A percentile compares a stretch with the other conserved stretches of the same genome.
These are phyloP conservation scores for Illadopsis cleaveri DNA, from an alignment of 2,113 vertebrate genomes.

Conservation along the genomic window DNA sequence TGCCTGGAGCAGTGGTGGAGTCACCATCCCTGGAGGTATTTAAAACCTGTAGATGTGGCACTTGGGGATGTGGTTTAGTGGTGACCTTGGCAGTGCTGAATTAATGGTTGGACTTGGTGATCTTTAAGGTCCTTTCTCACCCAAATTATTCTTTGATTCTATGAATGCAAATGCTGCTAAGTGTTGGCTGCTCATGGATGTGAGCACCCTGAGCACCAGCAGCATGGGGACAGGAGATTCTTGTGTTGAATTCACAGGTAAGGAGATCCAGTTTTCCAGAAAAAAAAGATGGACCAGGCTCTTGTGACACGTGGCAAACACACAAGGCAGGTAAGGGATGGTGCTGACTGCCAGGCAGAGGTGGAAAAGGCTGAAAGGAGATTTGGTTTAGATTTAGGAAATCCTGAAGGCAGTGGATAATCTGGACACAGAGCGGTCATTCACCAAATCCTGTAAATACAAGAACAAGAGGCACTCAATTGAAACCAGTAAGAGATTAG, in stretches of 20 bases:
- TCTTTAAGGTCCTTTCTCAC: background rate
- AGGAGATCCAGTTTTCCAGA: background rate
- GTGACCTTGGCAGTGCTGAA: background rate
- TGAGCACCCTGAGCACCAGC: background rate
- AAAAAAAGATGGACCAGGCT: background rate
- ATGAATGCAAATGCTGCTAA: background rate
- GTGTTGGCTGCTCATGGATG: background rate
- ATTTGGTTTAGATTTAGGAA: background rate
- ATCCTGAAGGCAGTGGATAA: background rate
- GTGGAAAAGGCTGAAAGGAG: background rate
- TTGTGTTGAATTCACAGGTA: background rate
- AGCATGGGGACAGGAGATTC: background rate
- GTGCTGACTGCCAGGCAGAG: background rate
- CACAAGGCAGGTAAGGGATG: background rate
- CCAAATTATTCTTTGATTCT: background rate
- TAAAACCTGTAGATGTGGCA: background rate
- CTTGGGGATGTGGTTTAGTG: background rate
- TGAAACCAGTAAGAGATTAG: background rate
- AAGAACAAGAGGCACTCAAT: background rate
- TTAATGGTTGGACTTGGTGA: background rate
- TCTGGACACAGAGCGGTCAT: accelerated
- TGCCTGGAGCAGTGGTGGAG: background rate
- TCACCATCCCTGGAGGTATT: background rate
- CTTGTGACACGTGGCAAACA: background rate
- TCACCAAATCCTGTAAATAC: background rate